These are phyloP conservation scores for Thalassophryne amazonica DNA, from an alignment of 2,797 vertebrate genomes.

Conservation along the genomic window DNA sequence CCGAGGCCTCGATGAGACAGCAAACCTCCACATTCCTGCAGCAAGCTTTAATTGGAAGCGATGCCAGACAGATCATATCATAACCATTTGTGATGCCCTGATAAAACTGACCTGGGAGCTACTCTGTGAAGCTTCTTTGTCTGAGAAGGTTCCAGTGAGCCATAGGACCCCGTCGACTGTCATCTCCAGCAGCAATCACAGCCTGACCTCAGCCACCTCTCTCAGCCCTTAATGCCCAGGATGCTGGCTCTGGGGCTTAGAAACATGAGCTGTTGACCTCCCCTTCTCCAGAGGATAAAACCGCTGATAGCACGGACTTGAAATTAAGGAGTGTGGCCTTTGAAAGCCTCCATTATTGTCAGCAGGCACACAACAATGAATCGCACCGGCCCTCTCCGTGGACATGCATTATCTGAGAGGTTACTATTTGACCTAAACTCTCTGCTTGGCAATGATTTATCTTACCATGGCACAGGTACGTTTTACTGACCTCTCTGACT, in stretches of 20 bases:
- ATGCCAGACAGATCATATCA: constrained; percentile 80
- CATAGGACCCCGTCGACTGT: constrained; percentile 48
- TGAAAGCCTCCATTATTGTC: constrained; percentile 77
- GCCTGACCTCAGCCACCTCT: constrained; percentile 66
- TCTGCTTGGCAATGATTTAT: constrained; percentile 64
- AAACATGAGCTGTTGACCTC: constrained; percentile 67
- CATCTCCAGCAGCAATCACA: constrained; percentile 66
- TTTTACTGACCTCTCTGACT: constrained; percentile 39
- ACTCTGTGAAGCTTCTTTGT: constrained; percentile 68
- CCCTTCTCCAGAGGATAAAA: constrained; percentile 69
- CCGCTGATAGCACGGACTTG: constrained; percentile 65
- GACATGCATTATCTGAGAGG: constrained; percentile 67
- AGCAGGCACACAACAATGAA: constrained; percentile 62
- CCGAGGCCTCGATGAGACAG: constrained; percentile 36
- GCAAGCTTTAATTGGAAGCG: constrained; percentile 75
- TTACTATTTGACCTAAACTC: constrained; percentile 78
- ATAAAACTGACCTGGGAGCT: constrained; percentile 69
- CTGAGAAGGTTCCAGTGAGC: constrained; percentile 49
- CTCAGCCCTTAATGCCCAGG: constrained; percentile 66
- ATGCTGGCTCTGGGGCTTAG: constrained; percentile 52
- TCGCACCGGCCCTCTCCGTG: constrained; percentile 53
- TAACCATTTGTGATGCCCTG: constrained; percentile 77
- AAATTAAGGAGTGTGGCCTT: constrained; percentile 79
- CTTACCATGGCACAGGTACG: constrained; percentile 52
- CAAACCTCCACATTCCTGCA: constrained; percentile 49